Evolutionary conservation across 2,888 invertebrate genomes (phyloP).

Genomic region (Brachycybe producta): DNA sequence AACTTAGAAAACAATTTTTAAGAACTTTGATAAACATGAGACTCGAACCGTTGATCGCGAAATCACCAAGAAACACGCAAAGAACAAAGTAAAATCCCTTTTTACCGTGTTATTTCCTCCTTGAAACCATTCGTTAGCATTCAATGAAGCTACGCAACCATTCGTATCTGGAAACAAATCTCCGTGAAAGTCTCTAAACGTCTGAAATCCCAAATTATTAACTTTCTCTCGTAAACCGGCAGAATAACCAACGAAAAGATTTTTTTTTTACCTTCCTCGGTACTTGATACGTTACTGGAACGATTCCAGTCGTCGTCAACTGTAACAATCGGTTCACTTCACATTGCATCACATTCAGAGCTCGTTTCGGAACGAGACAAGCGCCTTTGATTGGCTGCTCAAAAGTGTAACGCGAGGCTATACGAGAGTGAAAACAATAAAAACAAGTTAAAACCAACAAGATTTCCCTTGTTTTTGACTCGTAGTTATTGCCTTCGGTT

Average conservation of each 20-base stretch:
- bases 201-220: slow-evolving; percentile 39
- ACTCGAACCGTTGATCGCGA: too few species aligned
- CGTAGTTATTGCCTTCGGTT: slow-evolving; percentile 52
- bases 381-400: slow-evolving; percentile 85
- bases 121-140: slow-evolving; percentile 67
- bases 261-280: slow-evolving; percentile 58
- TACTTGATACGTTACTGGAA: slow-evolving; percentile 89
- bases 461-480: too few species aligned
- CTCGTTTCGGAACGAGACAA: slow-evolving; percentile 79
- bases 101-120: slow-evolving; percentile 60
- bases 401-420: slow-evolving; percentile 57
- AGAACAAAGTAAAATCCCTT: too few species aligned
- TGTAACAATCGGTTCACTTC: slow-evolving; percentile 87
- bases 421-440: slow-evolving; percentile 20
- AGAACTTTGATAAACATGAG: too few species aligned
- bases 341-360: slow-evolving; percentile 89
- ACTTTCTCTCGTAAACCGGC: slow-evolving; percentile 1
- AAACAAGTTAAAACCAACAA: slow-evolving; percentile 3
- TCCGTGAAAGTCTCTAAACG: slow-evolving; percentile 83
- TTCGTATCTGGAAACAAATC: slow-evolving; percentile 87
- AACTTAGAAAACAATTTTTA: too few species aligned
- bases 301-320: slow-evolving; percentile 68
- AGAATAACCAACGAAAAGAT: too few species aligned
- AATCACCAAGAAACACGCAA: too few species aligned
- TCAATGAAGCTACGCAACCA: slow-evolving; percentile 63